These are phyloP conservation scores for Elysia crispata DNA, from an alignment of 2,888 invertebrate species.

Conservation along the genomic window DNA sequence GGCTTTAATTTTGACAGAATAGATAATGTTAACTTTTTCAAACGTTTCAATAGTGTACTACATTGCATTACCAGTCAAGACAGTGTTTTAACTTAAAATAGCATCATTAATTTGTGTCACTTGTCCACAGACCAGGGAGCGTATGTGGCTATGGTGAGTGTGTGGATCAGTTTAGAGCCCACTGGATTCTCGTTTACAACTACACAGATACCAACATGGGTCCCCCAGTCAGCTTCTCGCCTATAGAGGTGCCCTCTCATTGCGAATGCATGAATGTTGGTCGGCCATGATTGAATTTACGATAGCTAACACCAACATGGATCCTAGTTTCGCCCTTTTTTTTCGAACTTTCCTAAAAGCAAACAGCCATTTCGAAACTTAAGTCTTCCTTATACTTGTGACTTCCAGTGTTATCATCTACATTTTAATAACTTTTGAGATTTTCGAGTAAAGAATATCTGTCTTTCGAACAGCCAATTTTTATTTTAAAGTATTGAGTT, in stretches of 20 bases:
- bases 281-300: constrained; percentile 17
- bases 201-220: constrained; percentile 51
- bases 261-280: constrained; percentile 70
- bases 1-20: neutral
- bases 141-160: constrained; percentile 64
- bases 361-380: no score
- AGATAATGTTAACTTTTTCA: neutral
- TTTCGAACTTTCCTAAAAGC: no score
- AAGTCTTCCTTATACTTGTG: no score
- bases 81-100: neutral
- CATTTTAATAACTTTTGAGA: no score
- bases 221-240: constrained; percentile 68
- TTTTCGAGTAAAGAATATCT: no score
- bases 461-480: no score
- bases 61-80: neutral
- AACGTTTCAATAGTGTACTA: neutral
- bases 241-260: constrained; percentile 69
- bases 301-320: neutral
- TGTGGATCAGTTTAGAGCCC: constrained; percentile 65
- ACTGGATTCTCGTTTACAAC: constrained; percentile 70
- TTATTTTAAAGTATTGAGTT: no score
- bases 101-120: no score
- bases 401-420: no score
- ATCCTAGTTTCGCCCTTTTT: no score
- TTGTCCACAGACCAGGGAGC: constrained; percentile 55